Percentiles rank a stretch among this genome's conserved stretches.
These are phyloP conservation scores for Puffinus mauretanicus DNA, from an alignment of 2,113 vertebrate species.

Conservation along the genomic window DNA sequence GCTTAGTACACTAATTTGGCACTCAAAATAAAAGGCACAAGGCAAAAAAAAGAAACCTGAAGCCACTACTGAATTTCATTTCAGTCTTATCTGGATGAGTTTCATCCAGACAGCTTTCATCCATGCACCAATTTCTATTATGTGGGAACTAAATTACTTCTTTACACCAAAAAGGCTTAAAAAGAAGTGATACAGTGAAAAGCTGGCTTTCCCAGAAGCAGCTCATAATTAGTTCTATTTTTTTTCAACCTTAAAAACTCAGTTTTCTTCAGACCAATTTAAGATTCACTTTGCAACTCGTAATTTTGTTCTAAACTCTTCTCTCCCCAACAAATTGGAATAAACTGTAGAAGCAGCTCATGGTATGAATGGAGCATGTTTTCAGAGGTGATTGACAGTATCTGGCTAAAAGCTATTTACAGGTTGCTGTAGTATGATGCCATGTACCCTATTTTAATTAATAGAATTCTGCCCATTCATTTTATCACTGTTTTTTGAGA, in stretches of 20 bases:
- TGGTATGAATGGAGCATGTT: not conserved
- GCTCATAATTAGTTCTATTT: not conserved
- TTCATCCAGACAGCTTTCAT: conserved; percentile 4
- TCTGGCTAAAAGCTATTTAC: not conserved
- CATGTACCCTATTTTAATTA: not conserved
- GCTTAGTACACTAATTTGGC: not conserved
- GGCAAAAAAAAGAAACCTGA: not conserved
- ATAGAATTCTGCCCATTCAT: not conserved
- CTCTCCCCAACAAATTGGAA: not conserved
- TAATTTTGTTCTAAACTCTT: not conserved
- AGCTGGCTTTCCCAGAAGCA: not conserved
- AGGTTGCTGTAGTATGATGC: not conserved
- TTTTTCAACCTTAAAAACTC: not conserved
- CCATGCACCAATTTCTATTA: not conserved
- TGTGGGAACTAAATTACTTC: not conserved
- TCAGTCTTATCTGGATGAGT: not conserved
- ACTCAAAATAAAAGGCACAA: not conserved
- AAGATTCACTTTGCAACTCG: not conserved
- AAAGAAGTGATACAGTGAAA: not conserved
- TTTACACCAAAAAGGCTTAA: not conserved
- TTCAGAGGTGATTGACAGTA: not conserved
- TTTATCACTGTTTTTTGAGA: not conserved
- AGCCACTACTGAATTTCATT: not conserved
- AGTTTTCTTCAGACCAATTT: not conserved
- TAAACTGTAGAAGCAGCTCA: not conserved